Conservation (phyloP, 2,113 vertebrate genomes). For the Varanus salvator region DNA sequence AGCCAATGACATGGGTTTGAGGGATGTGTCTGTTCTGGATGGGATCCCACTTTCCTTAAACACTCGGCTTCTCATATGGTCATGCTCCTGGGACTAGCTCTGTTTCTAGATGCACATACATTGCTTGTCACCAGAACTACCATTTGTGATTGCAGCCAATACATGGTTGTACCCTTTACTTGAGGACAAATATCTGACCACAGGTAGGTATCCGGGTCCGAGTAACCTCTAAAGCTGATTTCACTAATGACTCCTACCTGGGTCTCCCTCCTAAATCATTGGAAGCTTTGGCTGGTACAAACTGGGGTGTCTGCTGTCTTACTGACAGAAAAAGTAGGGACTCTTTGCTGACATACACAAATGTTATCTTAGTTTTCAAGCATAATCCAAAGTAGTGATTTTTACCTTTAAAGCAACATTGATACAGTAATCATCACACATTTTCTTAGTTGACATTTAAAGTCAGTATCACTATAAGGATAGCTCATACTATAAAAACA, state of each 20-base stretch:
- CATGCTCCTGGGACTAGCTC: background rate
- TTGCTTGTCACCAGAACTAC: background rate
- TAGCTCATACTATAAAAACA: too few species aligned
- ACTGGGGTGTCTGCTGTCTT: background rate
- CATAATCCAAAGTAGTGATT: background rate
- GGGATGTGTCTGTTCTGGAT: background rate
- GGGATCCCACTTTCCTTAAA: background rate
- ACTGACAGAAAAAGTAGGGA: background rate
- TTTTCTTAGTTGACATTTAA: too few species aligned
- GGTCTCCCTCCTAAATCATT: background rate
- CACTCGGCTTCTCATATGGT: background rate
- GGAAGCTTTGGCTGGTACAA: background rate
- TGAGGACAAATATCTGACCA: background rate
- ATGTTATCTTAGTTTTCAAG: background rate
- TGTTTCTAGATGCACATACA: background rate
- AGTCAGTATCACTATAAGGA: too few species aligned
- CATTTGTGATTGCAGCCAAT: background rate
- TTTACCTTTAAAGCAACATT: too few species aligned
- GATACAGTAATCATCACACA: too few species aligned
- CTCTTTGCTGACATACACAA: background rate
- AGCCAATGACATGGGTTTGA: background rate
- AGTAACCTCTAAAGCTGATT: background rate
- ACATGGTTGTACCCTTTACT: background rate
- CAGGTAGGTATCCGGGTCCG: background rate
- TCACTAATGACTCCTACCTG: background rate